phyloP scores from a whole-genome alignment of 2,888 invertebrate genomes.

The Heliconius hortense region DNA sequence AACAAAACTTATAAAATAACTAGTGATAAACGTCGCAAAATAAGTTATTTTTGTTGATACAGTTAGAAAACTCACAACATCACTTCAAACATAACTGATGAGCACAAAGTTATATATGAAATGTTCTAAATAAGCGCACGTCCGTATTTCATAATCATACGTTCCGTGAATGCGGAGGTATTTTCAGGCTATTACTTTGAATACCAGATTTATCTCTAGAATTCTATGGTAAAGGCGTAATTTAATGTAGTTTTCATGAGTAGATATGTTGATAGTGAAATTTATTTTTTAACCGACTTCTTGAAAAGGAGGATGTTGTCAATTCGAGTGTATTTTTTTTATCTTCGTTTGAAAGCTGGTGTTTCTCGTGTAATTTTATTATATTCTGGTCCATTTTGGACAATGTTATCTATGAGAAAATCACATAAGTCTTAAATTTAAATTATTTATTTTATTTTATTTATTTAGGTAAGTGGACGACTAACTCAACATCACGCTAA shows the following conservation, averaged over 20 bases:
- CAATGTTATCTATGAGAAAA: no score
- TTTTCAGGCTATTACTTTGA: neutral
- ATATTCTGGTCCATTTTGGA: no score
- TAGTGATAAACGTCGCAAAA: neutral
- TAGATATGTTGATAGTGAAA: neutral
- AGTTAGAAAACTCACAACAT: neutral
- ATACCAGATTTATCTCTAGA: neutral
- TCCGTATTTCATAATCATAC: neutral
- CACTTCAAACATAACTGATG: no score
- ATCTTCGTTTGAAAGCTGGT: no score
- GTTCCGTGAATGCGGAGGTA: neutral
- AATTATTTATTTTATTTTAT: no score
- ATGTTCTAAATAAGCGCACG: slow-evolving; percentile 6
- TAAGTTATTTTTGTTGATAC: neutral
- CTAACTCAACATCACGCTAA: no score
- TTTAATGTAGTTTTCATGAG: neutral
- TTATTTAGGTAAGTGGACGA: no score
- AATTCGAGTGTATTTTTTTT: no score
- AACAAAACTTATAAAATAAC: no score
- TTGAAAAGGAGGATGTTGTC: no score
- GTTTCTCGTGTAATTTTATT: no score
- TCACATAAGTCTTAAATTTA: no score
- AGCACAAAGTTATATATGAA: neutral
- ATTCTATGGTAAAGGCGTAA: neutral
- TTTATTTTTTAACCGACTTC: neutral